Evolutionary conservation across 2,797 vertebrate species (phyloP).

Genomic region (Bradypodion pumilum): DNA sequence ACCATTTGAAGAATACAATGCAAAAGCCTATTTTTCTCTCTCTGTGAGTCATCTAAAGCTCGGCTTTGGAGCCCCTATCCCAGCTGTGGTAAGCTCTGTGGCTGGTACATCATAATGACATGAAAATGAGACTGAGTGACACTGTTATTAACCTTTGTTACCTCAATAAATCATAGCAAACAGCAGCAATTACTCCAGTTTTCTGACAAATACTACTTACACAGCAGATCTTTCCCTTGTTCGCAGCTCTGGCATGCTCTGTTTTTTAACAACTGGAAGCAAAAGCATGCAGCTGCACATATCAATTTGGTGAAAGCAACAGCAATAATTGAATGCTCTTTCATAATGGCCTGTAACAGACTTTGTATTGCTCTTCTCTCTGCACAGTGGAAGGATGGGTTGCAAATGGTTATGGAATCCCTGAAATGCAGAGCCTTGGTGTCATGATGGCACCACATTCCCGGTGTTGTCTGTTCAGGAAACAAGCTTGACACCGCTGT

Average conservation of each 20-base stretch:
- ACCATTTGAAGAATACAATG: conserved; percentile 1
- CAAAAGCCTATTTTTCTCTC: conserved; percentile 26
- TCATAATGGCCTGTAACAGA: neutral
- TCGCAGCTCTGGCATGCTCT: neutral
- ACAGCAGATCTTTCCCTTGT: conserved; percentile 25
- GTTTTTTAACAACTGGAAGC: conserved; percentile 20
- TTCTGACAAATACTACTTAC: conserved; percentile 67
- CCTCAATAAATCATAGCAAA: conserved; percentile 85
- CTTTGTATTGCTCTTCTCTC: neutral
- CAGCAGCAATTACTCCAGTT: conserved; percentile 83
- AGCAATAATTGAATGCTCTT: conserved; percentile 31
- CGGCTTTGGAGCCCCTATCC: conserved; percentile 27
- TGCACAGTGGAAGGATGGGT: neutral
- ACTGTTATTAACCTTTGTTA: conserved; percentile 88
- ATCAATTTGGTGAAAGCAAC: neutral
- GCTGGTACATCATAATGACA: conserved; percentile 78
- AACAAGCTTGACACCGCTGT: conserved; percentile 28
- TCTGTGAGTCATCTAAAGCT: neutral
- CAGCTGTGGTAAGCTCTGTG: conserved; percentile 67
- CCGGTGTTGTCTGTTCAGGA: neutral
- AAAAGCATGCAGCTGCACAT: neutral
- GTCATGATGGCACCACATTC: neutral
- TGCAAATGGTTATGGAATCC: neutral
- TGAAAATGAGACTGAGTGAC: conserved; percentile 85
- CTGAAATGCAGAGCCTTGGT: neutral